Evolutionary conservation across 2,888 invertebrate species (phyloP).

Genomic region (Notocelia uddmanniana): DNA sequence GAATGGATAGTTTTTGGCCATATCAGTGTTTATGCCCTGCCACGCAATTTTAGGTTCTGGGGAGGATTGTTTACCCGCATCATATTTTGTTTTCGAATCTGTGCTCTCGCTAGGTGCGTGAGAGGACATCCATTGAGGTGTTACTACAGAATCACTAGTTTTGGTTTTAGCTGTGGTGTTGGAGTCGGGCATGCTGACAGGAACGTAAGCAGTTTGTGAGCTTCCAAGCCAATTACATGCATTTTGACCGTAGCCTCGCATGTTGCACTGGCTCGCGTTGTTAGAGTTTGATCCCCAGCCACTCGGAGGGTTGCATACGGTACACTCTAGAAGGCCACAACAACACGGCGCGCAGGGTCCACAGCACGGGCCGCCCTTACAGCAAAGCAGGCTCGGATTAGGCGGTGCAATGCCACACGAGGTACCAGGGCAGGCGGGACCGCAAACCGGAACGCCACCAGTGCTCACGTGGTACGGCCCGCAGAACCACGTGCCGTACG

Average conservation of each 20-base stretch:
- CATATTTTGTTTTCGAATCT: not conserved
- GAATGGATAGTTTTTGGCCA: not conserved
- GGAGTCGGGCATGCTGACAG: not conserved
- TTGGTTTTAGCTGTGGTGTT: not conserved
- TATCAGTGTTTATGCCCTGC: not conserved
- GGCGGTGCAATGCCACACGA: conserved; percentile 9
- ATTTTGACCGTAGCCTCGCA: not conserved
- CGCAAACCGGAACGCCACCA: not conserved
- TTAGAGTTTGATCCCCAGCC: not conserved
- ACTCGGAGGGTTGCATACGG: not conserved
- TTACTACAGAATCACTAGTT: not conserved
- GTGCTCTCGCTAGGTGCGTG: not conserved
- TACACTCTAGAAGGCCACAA: not conserved
- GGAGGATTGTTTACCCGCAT: not conserved
- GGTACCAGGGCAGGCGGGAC: conserved; percentile 5
- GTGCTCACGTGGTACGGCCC: conserved; percentile 56
- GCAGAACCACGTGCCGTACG: conserved; percentile 61
- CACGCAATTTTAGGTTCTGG: not conserved
- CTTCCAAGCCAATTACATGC: not conserved
- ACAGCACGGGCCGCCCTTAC: conserved; percentile 4
- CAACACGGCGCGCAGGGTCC: conserved; percentile 4
- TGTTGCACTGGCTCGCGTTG: not conserved
- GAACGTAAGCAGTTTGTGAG: not conserved
- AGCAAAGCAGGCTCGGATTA: conserved; percentile 4
- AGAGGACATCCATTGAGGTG: conserved; percentile 1